These are phyloP conservation scores for Vimba vimba DNA, from an alignment of 2,113 vertebrate species.

Conservation along the genomic window DNA sequence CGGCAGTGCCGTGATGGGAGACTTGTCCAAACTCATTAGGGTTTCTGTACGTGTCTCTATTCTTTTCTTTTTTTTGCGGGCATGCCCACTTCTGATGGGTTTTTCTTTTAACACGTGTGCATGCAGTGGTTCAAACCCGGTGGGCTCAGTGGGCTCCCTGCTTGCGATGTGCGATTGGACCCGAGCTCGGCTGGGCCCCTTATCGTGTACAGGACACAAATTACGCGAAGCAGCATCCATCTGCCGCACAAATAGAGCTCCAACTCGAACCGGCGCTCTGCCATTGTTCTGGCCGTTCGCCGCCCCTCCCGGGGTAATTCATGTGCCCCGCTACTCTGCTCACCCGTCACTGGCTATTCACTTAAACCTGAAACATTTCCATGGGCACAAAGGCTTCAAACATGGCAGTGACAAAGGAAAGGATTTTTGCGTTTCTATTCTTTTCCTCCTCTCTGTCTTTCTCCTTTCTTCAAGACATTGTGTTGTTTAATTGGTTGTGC, in stretches of 20 bases:
- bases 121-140: neutral
- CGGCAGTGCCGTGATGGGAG: neutral
- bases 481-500: constrained; percentile 46
- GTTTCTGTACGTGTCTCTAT: neutral
- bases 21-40: constrained; percentile 27
- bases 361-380: constrained; percentile 53
- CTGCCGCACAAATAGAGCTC: constrained; percentile 49
- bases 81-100: constrained; percentile 29
- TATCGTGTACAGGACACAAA: constrained; percentile 40
- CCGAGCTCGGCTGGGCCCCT: constrained; percentile 31
- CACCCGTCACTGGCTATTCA: constrained; percentile 50
- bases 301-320: constrained; percentile 38
- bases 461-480: constrained; percentile 44
- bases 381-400: constrained; percentile 49
- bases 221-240: constrained; percentile 48
- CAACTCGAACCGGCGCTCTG: constrained; percentile 24
- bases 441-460: constrained; percentile 44
- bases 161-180: constrained; percentile 29
- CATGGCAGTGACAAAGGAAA: constrained; percentile 41
- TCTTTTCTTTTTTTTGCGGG: neutral
- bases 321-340: constrained; percentile 48
- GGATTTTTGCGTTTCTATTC: constrained; percentile 26
- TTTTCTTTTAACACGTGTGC: neutral
- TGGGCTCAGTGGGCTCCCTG: neutral
- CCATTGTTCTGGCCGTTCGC: constrained; percentile 39